Base-by-base conservation (phyloP, 1,140 invertebrate species). In the Formica selysi region DNA sequence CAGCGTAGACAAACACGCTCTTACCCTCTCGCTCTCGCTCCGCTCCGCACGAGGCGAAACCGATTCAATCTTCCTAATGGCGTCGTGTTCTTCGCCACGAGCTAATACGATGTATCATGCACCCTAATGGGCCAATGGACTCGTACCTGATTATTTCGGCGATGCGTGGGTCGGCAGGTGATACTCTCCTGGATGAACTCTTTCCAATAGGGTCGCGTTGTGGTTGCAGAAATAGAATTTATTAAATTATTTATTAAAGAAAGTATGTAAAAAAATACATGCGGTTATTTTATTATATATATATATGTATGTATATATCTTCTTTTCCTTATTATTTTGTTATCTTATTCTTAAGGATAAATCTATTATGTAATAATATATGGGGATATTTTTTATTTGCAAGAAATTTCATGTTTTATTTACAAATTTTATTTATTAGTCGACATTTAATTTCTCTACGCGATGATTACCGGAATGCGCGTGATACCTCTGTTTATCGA, bases 51-150 rank as follows among this genome's bases (percentile, higher is more conserved):
- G 89, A 90, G 86, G 89, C 89, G 61, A 74, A 83, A 84, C 78
- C 90, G 87, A 90, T 93, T 93, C 92, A 94, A 94, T 94, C 91
- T 92, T 71, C 90, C 92, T 94, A 93, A 94, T 94, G 92, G 92
- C 84, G 88, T 89, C 87, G 83, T 86, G 88, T 93, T 91, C 89
- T 85, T 93, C 90, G 86, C 89, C 86, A 90, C 86, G 84, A 90
- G 91, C 89, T 93, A 93, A 92, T 93, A 93, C 91, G 92, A 92
- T 92, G 93, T 93, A 93, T 93, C 92, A 92, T 91, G 89, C 91
- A 90, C 89, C 85, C 90, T 92, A 89, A 90, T 91, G 86, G 89
- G 83, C 85, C 89, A 91, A 87, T 92, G 86, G 87, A 83, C 87
- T 91, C 68, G 86, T 91, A 88, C 90, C 87, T 90, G 89, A 86